These are phyloP conservation scores for Sisyra nigra DNA, from an alignment of 2,888 invertebrate genomes.

Conservation along the genomic window DNA sequence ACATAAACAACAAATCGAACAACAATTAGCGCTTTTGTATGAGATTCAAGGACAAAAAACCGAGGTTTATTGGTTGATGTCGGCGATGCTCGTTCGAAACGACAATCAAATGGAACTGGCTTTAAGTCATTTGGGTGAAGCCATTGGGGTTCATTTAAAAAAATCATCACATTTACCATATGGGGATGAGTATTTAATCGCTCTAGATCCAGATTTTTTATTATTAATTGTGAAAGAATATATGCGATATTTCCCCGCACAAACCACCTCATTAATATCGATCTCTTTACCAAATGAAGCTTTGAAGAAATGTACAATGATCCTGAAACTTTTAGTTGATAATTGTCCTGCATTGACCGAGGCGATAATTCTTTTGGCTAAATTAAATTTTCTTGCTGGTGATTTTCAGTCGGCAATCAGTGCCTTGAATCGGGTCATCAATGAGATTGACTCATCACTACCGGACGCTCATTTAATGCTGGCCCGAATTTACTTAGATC, in stretches of 20 bases:
- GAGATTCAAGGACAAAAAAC: conserved; percentile 58
- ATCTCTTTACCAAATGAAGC: conserved; percentile 22
- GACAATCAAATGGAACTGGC: conserved; percentile 31
- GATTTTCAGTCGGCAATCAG: conserved; percentile 55
- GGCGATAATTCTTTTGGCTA: conserved; percentile 54
- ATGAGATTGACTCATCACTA: conserved; percentile 58
- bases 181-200: conserved; percentile 55
- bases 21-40: conserved; percentile 73
- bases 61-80: conserved; percentile 48
- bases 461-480: conserved; percentile 73
- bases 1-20: conserved; percentile 39
- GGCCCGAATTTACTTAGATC: conserved; percentile 68
- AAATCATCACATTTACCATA: conserved; percentile 41
- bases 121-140: conserved; percentile 41
- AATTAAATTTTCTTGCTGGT: conserved; percentile 65
- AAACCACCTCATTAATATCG: conserved; percentile 26
- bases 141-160: conserved; percentile 37
- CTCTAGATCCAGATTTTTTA: conserved; percentile 75
- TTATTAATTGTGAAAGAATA: conserved; percentile 62
- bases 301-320: conserved; percentile 40
- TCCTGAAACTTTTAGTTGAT: conserved; percentile 55
- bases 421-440: conserved; percentile 55
- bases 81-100: conserved; percentile 43
- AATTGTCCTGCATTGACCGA: conserved; percentile 67
- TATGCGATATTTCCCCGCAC: conserved; percentile 48